These are phyloP conservation scores for Pachyrhynchus sulphureomaculatus DNA, from an alignment of 1,140 invertebrate species.

Conservation along the genomic window DNA sequence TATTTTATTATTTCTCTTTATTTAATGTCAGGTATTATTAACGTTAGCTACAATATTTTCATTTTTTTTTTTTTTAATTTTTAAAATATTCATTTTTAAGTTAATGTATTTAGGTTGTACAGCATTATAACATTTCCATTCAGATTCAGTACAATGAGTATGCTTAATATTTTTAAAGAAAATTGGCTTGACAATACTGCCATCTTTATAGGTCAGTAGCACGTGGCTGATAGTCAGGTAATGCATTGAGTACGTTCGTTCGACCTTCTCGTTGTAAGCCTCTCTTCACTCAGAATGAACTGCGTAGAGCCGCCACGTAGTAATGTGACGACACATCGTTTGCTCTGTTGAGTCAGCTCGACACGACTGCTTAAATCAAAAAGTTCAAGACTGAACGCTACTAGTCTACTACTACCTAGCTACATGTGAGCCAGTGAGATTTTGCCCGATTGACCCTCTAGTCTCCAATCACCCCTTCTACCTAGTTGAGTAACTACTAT, in stretches of 20 bases:
- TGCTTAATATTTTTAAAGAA: conserved; percentile 15
- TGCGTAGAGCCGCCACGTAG: conserved; percentile 46
- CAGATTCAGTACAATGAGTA: conserved; percentile 8
- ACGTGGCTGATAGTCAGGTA: conserved; percentile 51
- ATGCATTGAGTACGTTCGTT: conserved; percentile 46
- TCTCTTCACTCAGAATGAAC: conserved; percentile 40
- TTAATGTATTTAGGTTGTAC: conserved; percentile 18
- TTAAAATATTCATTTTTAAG: background rate
- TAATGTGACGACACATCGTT: conserved; percentile 36
- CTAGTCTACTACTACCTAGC: conserved; percentile 37
- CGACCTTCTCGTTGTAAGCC: conserved; percentile 41
- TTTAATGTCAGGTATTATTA: background rate
- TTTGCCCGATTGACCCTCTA: conserved; percentile 40
- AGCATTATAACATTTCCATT: conserved; percentile 4
- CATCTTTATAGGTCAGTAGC: conserved; percentile 52
- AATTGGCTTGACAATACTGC: conserved; percentile 48
- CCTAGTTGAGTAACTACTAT: conserved; percentile 45
- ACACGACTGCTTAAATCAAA: conserved; percentile 27
- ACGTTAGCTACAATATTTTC: no score
- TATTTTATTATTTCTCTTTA: background rate
- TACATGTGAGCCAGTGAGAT: conserved; percentile 46
- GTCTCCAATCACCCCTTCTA: conserved; percentile 35
- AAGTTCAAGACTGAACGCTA: conserved; percentile 34
- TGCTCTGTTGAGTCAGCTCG: conserved; percentile 36
- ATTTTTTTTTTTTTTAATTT: background rate